These are phyloP conservation scores for Echeneis naucrates DNA, from an alignment of 2,797 vertebrate genomes.

Conservation along the genomic window DNA sequence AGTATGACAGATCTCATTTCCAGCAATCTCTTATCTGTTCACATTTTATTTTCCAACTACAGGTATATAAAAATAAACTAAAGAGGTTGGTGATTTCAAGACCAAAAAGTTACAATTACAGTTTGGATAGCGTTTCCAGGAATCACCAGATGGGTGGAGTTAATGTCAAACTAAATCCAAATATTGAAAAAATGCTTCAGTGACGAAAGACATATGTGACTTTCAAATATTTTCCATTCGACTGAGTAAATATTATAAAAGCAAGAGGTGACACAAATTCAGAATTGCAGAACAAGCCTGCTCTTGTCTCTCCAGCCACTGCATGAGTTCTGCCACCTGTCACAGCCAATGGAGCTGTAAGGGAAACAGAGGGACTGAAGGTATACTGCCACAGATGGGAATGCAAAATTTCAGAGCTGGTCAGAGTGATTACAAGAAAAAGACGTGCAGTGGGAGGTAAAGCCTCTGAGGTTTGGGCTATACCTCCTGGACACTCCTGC, in stretches of 20 bases:
- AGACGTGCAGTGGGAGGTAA: constrained; percentile 72
- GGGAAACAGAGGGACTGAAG: constrained; percentile 25
- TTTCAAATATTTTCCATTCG: not conserved
- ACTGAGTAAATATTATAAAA: not conserved
- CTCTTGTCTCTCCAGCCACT: not conserved
- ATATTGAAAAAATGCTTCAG: not conserved
- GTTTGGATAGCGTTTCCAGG: constrained; percentile 4
- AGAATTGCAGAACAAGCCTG: not conserved
- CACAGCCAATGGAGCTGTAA: constrained; percentile 34
- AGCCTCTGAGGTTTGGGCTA: constrained; percentile 70
- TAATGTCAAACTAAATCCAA: not conserved
- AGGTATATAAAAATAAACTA: constrained; percentile 3
- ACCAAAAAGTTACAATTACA: not conserved
- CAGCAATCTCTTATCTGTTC: not conserved
- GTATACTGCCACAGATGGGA: constrained; percentile 67
- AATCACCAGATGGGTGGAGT: constrained; percentile 6
- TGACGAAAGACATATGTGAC: not conserved
- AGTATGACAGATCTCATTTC: no score
- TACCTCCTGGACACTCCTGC: constrained; percentile 69
- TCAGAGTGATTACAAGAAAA: constrained; percentile 73
- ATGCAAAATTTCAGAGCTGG: constrained; percentile 66
- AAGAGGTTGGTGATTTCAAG: constrained; percentile 9
- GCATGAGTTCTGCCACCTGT: constrained; percentile 59
- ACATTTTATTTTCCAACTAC: constrained; percentile 8
- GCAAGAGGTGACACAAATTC: not conserved